Percentiles rank a stretch among this genome's conserved stretches.
phyloP scores from a whole-genome alignment of 2,113 vertebrate genomes.

The Pungitius pungitius region DNA sequence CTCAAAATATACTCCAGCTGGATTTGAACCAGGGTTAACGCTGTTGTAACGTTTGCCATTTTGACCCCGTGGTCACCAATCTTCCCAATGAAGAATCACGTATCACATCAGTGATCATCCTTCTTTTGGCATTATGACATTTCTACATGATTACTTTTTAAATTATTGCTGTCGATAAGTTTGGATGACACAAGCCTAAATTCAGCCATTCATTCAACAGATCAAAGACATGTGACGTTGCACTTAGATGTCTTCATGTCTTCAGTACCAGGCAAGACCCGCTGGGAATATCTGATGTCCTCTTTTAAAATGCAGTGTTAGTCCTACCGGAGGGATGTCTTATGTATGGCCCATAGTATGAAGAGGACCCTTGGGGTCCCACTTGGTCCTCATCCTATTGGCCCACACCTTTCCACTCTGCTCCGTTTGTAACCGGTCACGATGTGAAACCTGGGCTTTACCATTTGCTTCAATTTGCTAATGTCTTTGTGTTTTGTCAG shows the following conservation, averaged over 20 bases:
- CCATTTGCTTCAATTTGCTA: constrained; percentile 58
- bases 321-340: not conserved
- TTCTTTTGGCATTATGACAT: too few species aligned
- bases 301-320: not conserved
- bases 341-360: not conserved
- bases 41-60: not conserved
- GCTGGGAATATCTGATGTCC: too few species aligned
- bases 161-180: not conserved
- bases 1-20: too few species aligned
- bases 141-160: not conserved
- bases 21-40: not conserved
- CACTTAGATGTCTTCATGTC: not conserved
- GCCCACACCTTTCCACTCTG: not conserved
- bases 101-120: not conserved
- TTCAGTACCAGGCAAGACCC: too few species aligned
- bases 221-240: not conserved
- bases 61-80: not conserved
- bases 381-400: not conserved
- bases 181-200: too few species aligned
- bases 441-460: constrained; percentile 36
- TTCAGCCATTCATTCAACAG: not conserved
- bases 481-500: constrained; percentile 65
- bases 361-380: not conserved
- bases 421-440: constrained; percentile 30
- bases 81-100: not conserved